A percentile compares a stretch with the other conserved stretches of the same genome.
Conservation (phyloP, 2,113 vertebrate genomes). For the Stegastes partitus region DNA sequence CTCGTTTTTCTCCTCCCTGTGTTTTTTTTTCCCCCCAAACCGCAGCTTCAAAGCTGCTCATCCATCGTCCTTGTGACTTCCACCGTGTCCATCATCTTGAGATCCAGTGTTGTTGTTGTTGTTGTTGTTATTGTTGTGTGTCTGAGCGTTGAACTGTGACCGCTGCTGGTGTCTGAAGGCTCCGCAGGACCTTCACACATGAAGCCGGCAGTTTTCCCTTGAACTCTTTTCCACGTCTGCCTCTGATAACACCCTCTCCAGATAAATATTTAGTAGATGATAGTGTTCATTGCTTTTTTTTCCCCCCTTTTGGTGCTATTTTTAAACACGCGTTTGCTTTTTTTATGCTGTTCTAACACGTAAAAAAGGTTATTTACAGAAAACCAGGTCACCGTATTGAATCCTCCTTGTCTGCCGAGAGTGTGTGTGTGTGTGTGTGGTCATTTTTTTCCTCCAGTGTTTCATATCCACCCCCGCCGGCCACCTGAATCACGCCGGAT, state of each 20-base stretch:
- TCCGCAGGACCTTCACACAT: conserved; percentile 78
- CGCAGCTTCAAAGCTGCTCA: conserved; percentile 58
- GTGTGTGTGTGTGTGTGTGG: conserved; percentile 15
- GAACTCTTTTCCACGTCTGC: conserved; percentile 67
- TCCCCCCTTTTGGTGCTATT: conserved; percentile 15
- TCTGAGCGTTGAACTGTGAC: conserved; percentile 63
- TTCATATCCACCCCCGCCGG: neutral
- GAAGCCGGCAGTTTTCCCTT: conserved; percentile 52
- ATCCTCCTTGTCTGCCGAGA: conserved; percentile 13
- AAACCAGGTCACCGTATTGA: conserved; percentile 22
- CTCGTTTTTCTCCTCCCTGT: no score
- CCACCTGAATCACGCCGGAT: conserved; percentile 22
- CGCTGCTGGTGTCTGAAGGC: conserved; percentile 74
- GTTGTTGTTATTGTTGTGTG: conserved; percentile 57
- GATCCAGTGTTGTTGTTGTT: conserved; percentile 52
- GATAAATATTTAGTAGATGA: conserved; percentile 7
- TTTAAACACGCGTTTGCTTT: conserved; percentile 18
- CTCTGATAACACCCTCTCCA: conserved; percentile 42
- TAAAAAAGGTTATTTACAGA: conserved; percentile 21
- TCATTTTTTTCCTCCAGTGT: conserved; percentile 30
- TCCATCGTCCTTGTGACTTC: conserved; percentile 58
- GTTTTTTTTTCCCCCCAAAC: no score
- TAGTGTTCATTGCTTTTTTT: neutral
- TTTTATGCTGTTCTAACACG: conserved; percentile 19
- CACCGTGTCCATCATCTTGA: conserved; percentile 67